Base-by-base conservation (phyloP, 2,888 invertebrate species). In the Harmothoe impar region DNA sequence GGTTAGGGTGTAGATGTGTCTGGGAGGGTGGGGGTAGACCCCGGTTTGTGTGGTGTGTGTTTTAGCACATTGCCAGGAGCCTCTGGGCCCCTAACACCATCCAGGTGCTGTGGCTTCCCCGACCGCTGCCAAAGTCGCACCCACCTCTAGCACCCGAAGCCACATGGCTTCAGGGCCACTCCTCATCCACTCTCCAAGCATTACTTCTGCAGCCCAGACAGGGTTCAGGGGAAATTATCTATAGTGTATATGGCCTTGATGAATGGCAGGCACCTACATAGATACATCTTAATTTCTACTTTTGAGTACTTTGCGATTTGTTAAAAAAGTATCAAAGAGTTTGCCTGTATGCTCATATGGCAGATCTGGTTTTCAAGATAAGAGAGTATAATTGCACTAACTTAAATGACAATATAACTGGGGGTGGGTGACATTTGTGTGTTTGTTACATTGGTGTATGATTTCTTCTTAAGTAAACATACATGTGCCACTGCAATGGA, bases 51-150 rank as follows among this genome's bases (percentile, higher is more conserved):
- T 43, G 25, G 72, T 72, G 72, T 72, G 72, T 72, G 72, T 72
- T 72, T 72, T 72, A 72, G 72, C 72, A 72, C 72, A 29, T 7
- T 23, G 72, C 72, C 72, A 72, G 72, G 29, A 29, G 15, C 72
- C 72, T 25, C 31, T 43, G 10, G 77, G 29, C 31, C 77, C 35
- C 35, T 81, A 81, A 81, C 81, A 35, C n/a, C 81, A 20, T 17
- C 81, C 81, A 81, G 81, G 81, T 81, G 81, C 20, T 0, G 77
- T 77, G 81, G 81, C 81, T 81, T 43, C 81, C 43, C 72, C 5
- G 72, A 17, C 81, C 23, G 77, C 23, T 17, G 81, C 81, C 81
- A 81, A 81, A 17, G 35, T 33, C 81, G 81, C 81, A n/a, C 81
- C 35, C 35, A 31, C 77, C n/a, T n/a, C n/a, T n/a, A 77, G 23